Evolutionary conservation across 2,888 invertebrate species (phyloP), one percentile per base, ranked within the genome.

Genomic region (Drosophila flavopinicola): DNA sequence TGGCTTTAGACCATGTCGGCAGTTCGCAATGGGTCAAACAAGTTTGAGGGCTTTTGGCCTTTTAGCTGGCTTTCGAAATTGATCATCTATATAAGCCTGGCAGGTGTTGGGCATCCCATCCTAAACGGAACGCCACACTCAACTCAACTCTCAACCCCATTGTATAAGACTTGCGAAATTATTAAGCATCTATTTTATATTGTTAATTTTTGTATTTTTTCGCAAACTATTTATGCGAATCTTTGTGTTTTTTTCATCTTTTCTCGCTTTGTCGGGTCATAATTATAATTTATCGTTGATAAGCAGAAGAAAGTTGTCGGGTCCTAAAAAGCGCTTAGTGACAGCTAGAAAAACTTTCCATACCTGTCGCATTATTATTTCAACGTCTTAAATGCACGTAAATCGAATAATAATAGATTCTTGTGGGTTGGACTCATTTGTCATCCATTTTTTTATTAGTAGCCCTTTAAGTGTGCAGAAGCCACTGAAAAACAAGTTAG

Each of bases 11-110:
- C 63, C 49, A 44, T 59, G 52, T 66, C 56, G 66, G 45, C 41
- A 68, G 60, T 60, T 73, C 47, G 64, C 17, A n/a, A 44, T 48
- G 47, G 73, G 74, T 65, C 54, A 68, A 54, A 64, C 49, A 35
- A 27, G 47, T 53, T 57, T 37, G 64, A 11, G 23, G 13, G 35
- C 11, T 29, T 49, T 47, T 25, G 6, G 23, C n/a, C n/a, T n/a
- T n/a, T n/a, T n/a, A 7, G 24, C 24, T 41, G 41, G 61, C 73
- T 72, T 72, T 72, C 73, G 67, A 64, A 67, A 67, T 25, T 68
- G 56, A 57, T 30, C 17, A 54, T 27, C 15, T 45, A 39, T 45
- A 39, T 30, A 35, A 60, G 47, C 32, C 47, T 60, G 17, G 10
- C 45, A 32, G 56, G 39, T 33, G 23, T 29, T 24, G 9, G n/a